These are phyloP conservation scores for Sebastes paucispinis DNA, from an alignment of 2,797 vertebrate genomes.

Conservation along the genomic window DNA sequence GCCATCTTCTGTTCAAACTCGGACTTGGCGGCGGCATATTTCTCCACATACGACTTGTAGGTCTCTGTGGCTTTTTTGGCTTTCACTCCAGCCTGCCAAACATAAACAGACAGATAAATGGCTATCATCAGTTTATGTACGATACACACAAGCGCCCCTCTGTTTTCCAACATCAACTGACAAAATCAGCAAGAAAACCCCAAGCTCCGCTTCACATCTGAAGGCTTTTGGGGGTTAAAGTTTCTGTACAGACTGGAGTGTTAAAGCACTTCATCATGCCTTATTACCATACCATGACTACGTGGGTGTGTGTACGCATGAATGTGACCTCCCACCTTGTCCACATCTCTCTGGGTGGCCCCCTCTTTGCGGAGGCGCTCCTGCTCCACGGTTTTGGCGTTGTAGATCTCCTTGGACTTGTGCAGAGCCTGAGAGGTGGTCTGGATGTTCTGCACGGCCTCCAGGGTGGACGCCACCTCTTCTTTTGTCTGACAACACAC, in stretches of 20 bases:
- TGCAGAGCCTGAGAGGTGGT: constrained; percentile 92
- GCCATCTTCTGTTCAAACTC: constrained; percentile 98
- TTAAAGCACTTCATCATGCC: constrained; percentile 49
- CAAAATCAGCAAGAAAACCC: constrained; percentile 4
- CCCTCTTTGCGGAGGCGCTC: constrained; percentile 97
- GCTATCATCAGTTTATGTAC: constrained; percentile 3
- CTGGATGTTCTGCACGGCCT: constrained; percentile 97
- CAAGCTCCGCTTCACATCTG: constrained; percentile 20
- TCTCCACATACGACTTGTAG: constrained; percentile 94
- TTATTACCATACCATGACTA: constrained; percentile 47
- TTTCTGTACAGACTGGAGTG: constrained; percentile 18
- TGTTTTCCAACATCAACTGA: constrained; percentile 36
- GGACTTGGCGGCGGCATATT: constrained; percentile 92
- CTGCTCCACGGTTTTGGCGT: constrained; percentile 92
- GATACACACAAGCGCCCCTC: constrained; percentile 31
- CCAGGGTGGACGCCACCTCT: constrained; percentile 94
- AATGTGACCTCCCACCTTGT: constrained; percentile 87
- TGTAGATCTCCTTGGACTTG: constrained; percentile 97
- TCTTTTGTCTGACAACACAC: constrained; percentile 89
- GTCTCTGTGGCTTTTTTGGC: constrained; percentile 97
- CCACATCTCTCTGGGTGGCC: constrained; percentile 93
- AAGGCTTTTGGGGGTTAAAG: constrained; percentile 23
- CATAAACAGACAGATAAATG: constrained; percentile 47
- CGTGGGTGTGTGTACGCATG: constrained; percentile 5
- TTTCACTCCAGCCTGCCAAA: constrained; percentile 90